These are phyloP conservation scores for Rostratula benghalensis DNA, from an alignment of 2,113 vertebrate genomes.

Conservation along the genomic window DNA sequence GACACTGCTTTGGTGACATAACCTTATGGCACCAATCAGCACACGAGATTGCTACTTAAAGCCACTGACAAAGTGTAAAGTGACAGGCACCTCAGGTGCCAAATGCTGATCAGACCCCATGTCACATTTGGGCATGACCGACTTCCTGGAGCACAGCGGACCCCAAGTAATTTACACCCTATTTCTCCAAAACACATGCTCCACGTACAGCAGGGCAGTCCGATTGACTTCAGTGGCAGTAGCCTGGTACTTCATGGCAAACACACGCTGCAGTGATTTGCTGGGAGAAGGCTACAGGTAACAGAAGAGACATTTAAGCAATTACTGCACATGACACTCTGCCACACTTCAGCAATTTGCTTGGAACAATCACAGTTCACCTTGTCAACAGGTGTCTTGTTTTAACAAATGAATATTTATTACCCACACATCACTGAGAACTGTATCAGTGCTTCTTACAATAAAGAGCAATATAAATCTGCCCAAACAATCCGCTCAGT, in stretches of 20 bases:
- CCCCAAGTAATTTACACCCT: neutral
- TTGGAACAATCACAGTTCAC: neutral
- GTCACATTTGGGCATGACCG: rapidly evolving
- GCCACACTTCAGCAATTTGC: slow-evolving; percentile 15
- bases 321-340: neutral
- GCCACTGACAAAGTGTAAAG: neutral
- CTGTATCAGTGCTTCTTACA: slow-evolving; percentile 5
- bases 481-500: slow-evolving; percentile 7
- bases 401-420: slow-evolving; percentile 24
- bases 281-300: neutral
- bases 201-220: neutral
- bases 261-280: neutral
- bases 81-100: rapidly evolving
- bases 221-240: neutral
- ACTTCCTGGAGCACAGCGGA: neutral
- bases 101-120: rapidly evolving
- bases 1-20: neutral
- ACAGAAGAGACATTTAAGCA: neutral
- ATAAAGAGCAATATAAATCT: slow-evolving; percentile 21
- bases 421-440: neutral
- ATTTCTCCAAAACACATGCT: neutral
- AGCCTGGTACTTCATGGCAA: neutral
- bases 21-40: neutral
- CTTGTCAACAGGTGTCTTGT: slow-evolving; percentile 44
- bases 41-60: neutral